Conservation (phyloP, 2,888 invertebrate species). For the Tuta absoluta region DNA sequence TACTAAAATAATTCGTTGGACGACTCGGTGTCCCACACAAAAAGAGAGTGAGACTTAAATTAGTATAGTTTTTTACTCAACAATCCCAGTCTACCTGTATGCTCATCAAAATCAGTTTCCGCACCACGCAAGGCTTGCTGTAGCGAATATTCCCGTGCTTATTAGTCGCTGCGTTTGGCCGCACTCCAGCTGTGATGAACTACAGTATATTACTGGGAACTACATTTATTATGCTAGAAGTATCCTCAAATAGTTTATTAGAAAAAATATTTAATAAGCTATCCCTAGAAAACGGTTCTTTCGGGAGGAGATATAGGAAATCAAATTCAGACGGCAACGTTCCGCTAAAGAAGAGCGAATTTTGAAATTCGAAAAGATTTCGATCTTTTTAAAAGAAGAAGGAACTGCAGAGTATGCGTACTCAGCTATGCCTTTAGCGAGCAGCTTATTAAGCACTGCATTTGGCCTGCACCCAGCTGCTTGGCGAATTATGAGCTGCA, state of each 20-base stretch:
- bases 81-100: not conserved
- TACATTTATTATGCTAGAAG: not conserved
- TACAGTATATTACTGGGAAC: not conserved
- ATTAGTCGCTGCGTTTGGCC: slow-evolving; percentile 3
- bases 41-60: too few species aligned
- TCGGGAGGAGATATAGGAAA: not conserved
- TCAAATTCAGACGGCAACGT: too few species aligned
- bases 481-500: slow-evolving; percentile 48
- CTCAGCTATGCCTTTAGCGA: slow-evolving; percentile 33
- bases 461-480: slow-evolving; percentile 49
- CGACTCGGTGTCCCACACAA: too few species aligned
- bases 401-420: not conserved
- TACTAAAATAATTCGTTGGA: too few species aligned
- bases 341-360: not conserved
- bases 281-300: not conserved
- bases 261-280: not conserved
- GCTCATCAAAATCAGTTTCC: slow-evolving; percentile 17
- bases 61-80: too few species aligned
- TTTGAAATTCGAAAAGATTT: not conserved
- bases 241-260: not conserved
- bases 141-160: not conserved
- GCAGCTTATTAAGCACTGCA: slow-evolving; percentile 56
- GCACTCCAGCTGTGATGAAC: not conserved
- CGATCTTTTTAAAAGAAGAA: slow-evolving; percentile 4
- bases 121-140: not conserved